These are phyloP conservation scores for Ametastegia equiseti DNA, from an alignment of 2,888 invertebrate genomes.

Conservation along the genomic window DNA sequence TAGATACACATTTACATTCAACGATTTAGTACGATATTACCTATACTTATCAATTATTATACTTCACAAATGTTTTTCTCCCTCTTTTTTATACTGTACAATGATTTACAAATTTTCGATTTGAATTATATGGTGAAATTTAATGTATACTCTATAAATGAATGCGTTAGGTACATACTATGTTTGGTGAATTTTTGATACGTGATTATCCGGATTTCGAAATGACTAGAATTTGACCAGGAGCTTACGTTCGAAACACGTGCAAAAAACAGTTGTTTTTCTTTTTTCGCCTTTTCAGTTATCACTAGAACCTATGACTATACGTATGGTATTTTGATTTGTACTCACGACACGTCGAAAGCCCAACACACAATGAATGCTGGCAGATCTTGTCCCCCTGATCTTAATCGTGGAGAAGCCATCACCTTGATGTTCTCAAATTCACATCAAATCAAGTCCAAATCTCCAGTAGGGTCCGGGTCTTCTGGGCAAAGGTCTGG, in stretches of 20 bases:
- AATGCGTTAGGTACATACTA: neutral
- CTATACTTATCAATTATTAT: no score
- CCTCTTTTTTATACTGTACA: neutral
- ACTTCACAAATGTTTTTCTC: neutral
- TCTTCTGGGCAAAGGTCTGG: constrained; percentile 70
- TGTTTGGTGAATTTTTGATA: neutral
- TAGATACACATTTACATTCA: constrained; percentile 61
- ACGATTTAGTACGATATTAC: constrained; percentile 42
- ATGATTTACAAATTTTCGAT: constrained; percentile 9
- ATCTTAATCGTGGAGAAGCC: neutral
- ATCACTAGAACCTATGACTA: constrained; percentile 50
- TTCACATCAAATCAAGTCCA: constrained; percentile 71
- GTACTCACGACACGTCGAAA: constrained; percentile 55
- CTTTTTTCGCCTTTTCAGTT: neutral
- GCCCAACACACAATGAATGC: constrained; percentile 41
- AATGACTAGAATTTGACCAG: constrained; percentile 9
- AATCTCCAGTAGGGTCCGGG: constrained; percentile 73
- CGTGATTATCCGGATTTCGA: neutral
- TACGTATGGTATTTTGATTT: constrained; percentile 56
- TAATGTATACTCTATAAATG: neutral
- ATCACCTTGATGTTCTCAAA: neutral
- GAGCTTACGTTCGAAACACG: neutral
- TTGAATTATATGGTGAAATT: neutral
- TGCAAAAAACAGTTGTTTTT: neutral
- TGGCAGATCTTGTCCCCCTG: neutral